Percentiles rank a stretch among this genome's conserved stretches.
These are phyloP conservation scores for Gambusia affinis DNA, from an alignment of 2,113 vertebrate genomes.

Conservation along the genomic window DNA sequence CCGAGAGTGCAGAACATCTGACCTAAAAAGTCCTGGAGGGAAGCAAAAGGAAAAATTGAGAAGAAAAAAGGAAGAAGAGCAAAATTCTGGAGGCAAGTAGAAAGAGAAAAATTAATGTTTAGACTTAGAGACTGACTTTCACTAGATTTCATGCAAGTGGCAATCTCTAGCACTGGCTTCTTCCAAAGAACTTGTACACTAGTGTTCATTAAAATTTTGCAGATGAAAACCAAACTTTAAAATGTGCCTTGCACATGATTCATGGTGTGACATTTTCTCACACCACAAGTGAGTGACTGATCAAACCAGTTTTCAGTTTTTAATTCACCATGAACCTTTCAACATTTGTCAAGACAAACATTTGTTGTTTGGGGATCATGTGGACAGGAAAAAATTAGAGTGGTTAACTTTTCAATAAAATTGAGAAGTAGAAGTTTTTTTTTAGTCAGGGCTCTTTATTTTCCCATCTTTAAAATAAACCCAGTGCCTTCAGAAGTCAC, in stretches of 20 bases:
- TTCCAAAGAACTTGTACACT: not conserved
- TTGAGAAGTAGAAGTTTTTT: not conserved
- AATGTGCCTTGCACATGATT: not conserved
- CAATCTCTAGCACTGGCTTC: slow-evolving; percentile 6
- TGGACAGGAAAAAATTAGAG: not conserved
- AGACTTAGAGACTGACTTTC: slow-evolving; percentile 5
- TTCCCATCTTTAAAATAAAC: not conserved
- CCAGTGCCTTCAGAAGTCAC: not conserved
- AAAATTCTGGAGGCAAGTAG: not conserved
- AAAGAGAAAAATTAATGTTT: slow-evolving; percentile 13
- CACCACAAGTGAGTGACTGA: not conserved
- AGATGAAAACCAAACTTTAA: slow-evolving; percentile 7
- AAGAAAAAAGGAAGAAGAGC: not conserved
- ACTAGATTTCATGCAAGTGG: slow-evolving; percentile 10
- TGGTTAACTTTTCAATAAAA: not conserved
- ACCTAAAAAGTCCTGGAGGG: slow-evolving; percentile 90
- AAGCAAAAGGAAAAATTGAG: slow-evolving; percentile 3
- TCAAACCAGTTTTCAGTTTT: not conserved
- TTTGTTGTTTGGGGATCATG: not conserved
- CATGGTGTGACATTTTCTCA: not conserved
- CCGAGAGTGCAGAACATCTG: slow-evolving; percentile 95
- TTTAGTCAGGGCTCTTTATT: not conserved
- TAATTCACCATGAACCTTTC: not conserved
- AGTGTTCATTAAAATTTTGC: slow-evolving; percentile 6
- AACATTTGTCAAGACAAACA: not conserved